Conservation (phyloP, 1,140 invertebrate genomes). For the Mactra quadrangularis region DNA sequence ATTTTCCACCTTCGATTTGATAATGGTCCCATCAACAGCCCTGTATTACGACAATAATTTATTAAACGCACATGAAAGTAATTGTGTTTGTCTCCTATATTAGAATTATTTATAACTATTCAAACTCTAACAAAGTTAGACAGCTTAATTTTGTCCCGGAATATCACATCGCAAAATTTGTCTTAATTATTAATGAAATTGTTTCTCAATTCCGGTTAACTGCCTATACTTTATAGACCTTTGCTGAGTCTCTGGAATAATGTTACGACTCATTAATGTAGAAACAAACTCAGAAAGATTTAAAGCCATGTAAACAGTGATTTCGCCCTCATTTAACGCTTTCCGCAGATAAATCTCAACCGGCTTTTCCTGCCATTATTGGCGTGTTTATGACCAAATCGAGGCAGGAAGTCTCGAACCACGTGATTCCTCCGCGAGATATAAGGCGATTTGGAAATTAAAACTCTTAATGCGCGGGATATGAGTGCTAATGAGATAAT, state of each 20-base stretch:
- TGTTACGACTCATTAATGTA: slow-evolving; percentile 50
- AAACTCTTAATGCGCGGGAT: slow-evolving; percentile 61
- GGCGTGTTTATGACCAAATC: slow-evolving; percentile 56
- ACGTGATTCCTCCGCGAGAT: slow-evolving; percentile 49
- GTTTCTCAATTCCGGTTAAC: slow-evolving; percentile 38
- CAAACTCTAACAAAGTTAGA: slow-evolving; percentile 70
- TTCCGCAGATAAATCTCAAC: slow-evolving; percentile 39
- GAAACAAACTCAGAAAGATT: slow-evolving; percentile 58
- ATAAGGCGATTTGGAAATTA: slow-evolving; percentile 62
- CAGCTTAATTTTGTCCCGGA: slow-evolving; percentile 73
- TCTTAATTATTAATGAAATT: slow-evolving; percentile 74
- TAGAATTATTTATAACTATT: slow-evolving; percentile 74
- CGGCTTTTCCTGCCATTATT: slow-evolving; percentile 47
- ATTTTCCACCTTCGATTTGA: slow-evolving; percentile 73
- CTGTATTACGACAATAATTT: slow-evolving; percentile 75
- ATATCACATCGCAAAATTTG: slow-evolving; percentile 73
- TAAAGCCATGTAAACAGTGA: slow-evolving; percentile 59
- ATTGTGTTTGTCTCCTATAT: slow-evolving; percentile 78
- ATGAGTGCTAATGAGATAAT: slow-evolving; percentile 60
- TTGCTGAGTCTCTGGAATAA: slow-evolving; percentile 40
- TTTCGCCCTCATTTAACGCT: slow-evolving; percentile 46
- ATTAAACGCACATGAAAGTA: slow-evolving; percentile 77
- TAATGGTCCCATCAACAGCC: slow-evolving; percentile 74
- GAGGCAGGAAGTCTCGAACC: slow-evolving; percentile 56
- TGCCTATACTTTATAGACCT: slow-evolving; percentile 49